phyloP scores from a whole-genome alignment of 2,888 invertebrate genomes.

The Philaethria dido region DNA sequence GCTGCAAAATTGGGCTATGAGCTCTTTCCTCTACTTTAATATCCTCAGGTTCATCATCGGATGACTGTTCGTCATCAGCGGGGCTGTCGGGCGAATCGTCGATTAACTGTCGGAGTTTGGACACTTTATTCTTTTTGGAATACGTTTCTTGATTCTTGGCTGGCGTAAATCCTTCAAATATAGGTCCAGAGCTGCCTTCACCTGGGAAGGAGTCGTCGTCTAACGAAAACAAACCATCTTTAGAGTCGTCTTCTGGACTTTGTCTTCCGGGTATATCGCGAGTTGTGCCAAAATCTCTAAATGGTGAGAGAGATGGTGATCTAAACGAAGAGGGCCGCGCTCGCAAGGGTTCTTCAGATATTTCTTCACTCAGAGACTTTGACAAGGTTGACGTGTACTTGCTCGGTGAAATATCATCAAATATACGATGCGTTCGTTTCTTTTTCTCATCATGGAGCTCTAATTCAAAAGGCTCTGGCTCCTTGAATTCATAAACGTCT shows the following conservation, averaged over 20 bases:
- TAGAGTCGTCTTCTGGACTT: conserved; percentile 86
- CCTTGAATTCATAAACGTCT: conserved; percentile 95
- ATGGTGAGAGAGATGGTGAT: conserved; percentile 76
- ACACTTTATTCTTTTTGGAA: conserved; percentile 79
- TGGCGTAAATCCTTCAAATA: conserved; percentile 83
- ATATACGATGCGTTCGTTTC: conserved; percentile 77
- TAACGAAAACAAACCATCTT: conserved; percentile 84
- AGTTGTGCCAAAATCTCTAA: conserved; percentile 69
- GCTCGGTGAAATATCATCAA: conserved; percentile 79
- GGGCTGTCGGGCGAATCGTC: conserved; percentile 80
- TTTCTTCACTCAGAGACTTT: conserved; percentile 83
- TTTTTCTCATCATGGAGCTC: conserved; percentile 86
- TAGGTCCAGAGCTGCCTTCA: conserved; percentile 77
- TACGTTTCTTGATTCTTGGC: conserved; percentile 83
- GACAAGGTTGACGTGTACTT: conserved; percentile 75
- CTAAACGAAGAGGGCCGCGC: conserved; percentile 62
- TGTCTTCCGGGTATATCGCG: conserved; percentile 85
- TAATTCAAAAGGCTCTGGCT: conserved; percentile 94
- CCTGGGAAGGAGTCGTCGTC: conserved; percentile 85
- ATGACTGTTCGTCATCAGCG: conserved; percentile 81
- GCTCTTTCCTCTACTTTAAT: conserved; percentile 59
- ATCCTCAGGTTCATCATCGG: conserved; percentile 74
- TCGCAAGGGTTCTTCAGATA: conserved; percentile 72
- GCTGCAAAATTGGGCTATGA: conserved; percentile 54
- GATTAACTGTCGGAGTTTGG: conserved; percentile 73